These are phyloP conservation scores for Polydrusus pterygomalis DNA, from an alignment of 2,888 invertebrate species.

Conservation along the genomic window DNA sequence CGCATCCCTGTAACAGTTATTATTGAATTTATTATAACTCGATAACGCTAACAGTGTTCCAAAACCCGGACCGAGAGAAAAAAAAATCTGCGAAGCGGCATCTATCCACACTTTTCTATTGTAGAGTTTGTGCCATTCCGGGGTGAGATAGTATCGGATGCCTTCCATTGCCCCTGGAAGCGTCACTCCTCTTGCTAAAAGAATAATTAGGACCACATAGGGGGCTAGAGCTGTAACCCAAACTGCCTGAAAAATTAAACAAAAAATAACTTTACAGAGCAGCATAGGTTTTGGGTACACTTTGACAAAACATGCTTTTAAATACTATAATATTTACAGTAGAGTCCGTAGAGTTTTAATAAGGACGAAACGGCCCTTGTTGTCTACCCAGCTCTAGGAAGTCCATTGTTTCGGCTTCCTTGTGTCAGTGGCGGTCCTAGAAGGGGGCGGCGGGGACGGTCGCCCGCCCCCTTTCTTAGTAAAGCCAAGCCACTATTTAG, in stretches of 20 bases:
- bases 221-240: conserved; percentile 97
- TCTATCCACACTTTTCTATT: conserved; percentile 90
- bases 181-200: conserved; percentile 88
- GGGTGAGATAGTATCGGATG: conserved; percentile 90
- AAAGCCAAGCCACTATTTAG: too few species aligned
- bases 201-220: conserved; percentile 90
- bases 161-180: conserved; percentile 90
- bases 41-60: conserved; percentile 92
- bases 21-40: conserved; percentile 95
- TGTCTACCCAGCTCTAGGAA: too few species aligned
- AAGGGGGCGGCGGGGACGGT: too few species aligned
- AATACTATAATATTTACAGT: too few species aligned
- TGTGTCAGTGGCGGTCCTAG: too few species aligned
- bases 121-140: conserved; percentile 89
- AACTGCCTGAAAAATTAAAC: conserved; percentile 80
- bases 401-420: too few species aligned
- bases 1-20: conserved; percentile 93
- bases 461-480: too few species aligned
- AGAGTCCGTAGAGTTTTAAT: too few species aligned
- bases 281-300: too few species aligned
- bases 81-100: conserved; percentile 95
- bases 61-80: conserved; percentile 94
- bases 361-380: too few species aligned
- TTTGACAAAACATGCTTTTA: too few species aligned
- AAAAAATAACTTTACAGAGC: neutral